Percentiles rank a stretch among this genome's conserved stretches.
Evolutionary conservation across 2,113 vertebrate genomes (phyloP).

Genomic region (Diadophis punctatus): DNA sequence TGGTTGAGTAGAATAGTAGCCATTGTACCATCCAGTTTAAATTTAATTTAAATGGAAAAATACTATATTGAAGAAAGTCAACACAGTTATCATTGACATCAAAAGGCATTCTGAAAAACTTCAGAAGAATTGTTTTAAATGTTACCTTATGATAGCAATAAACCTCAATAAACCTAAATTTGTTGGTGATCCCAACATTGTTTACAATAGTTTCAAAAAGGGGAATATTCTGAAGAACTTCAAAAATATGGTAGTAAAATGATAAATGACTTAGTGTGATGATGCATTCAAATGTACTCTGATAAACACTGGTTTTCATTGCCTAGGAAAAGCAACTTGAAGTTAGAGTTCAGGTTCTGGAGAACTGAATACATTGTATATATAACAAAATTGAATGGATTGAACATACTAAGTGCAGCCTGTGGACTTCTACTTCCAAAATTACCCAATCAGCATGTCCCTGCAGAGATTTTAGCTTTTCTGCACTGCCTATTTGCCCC

Average conservation of each 20-base stretch:
- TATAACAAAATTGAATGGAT: background rate
- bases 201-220: background rate
- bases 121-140: background rate
- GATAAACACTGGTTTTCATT: background rate
- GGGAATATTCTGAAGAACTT: background rate
- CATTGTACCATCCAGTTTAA: background rate
- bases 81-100: background rate
- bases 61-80: background rate
- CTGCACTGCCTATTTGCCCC: background rate
- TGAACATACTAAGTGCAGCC: background rate
- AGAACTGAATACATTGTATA: background rate
- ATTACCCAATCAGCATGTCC: background rate
- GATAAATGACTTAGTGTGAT: background rate
- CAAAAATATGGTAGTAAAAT: background rate
- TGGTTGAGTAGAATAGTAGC: background rate
- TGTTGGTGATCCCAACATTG: background rate
- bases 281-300: background rate
- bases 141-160: background rate
- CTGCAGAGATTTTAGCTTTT: background rate
- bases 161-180: background rate
- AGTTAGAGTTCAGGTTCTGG: background rate
- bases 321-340: background rate
- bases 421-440: background rate
- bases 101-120: background rate
- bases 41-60: background rate